Evolutionary conservation across 2,888 invertebrate species (phyloP).

Genomic region (Gymnocheta viridis): DNA sequence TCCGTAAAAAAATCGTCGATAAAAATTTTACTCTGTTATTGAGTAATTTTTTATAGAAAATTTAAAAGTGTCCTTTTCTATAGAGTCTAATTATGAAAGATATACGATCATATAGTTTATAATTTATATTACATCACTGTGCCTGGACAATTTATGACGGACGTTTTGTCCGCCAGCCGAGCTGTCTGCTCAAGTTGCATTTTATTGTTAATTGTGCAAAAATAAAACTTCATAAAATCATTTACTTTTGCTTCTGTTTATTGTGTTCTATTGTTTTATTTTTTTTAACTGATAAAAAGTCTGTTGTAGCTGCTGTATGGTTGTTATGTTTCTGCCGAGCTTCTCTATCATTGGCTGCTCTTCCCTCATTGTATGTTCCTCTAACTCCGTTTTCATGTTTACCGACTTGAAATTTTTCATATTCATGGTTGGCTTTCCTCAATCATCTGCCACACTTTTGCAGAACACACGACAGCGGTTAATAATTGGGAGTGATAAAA

Average conservation of each 20-base stretch:
- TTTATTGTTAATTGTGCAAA: conserved; percentile 50
- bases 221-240: conserved; percentile 49
- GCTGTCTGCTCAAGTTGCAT: conserved; percentile 56
- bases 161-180: conserved; percentile 37
- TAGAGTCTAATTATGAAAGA: no score
- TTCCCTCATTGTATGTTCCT: background rate
- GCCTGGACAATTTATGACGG: conserved; percentile 14
- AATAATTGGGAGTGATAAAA: background rate
- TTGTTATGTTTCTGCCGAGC: background rate
- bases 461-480: background rate
- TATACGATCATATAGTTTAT: no score
- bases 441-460: background rate
- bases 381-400: background rate
- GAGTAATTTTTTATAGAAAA: background rate
- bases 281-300: no score
- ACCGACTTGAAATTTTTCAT: background rate
- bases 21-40: no score
- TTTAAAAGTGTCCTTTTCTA: background rate
- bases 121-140: conserved; percentile 1
- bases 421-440: background rate
- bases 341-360: background rate
- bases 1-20: no score
- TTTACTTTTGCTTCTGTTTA: conserved; percentile 10
- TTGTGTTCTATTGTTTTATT: background rate
- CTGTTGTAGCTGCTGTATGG: background rate